These are phyloP conservation scores for Pseudomugil gertrudae DNA, from an alignment of 2,797 vertebrate species.

Conservation along the genomic window DNA sequence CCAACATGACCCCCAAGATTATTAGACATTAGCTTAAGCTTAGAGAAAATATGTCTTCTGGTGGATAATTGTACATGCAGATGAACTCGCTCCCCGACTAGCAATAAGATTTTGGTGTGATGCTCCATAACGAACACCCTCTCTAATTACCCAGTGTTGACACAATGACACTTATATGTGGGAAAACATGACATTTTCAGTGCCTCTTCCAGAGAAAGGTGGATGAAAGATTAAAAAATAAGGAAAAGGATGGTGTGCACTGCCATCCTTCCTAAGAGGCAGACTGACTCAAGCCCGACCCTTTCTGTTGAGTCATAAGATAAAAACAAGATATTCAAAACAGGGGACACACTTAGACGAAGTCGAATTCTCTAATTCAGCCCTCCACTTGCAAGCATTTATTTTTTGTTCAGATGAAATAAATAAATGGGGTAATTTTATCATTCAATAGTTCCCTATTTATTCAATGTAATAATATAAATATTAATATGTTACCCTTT, in stretches of 20 bases:
- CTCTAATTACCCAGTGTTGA: slow-evolving; percentile 45
- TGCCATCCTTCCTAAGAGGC: slow-evolving; percentile 57
- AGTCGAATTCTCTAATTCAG: slow-evolving; percentile 38
- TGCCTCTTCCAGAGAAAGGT: slow-evolving; percentile 37
- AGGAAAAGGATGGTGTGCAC: slow-evolving; percentile 26
- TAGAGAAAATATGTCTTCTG: slow-evolving; percentile 40
- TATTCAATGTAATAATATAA: not conserved
- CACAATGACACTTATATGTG: slow-evolving; percentile 41
- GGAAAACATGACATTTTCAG: slow-evolving; percentile 45
- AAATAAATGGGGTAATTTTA: not conserved
- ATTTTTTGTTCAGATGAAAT: slow-evolving; percentile 9
- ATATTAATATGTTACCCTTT: not conserved
- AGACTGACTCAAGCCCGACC: slow-evolving; percentile 62
- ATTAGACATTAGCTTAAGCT: slow-evolving; percentile 32
- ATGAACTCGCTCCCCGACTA: slow-evolving; percentile 12
- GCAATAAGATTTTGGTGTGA: slow-evolving; percentile 34
- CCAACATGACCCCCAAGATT: slow-evolving; percentile 45
- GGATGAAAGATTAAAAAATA: slow-evolving; percentile 25
- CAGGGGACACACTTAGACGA: slow-evolving; percentile 50
- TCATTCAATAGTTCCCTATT: not conserved
- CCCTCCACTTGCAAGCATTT: slow-evolving; percentile 1
- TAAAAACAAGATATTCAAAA: slow-evolving; percentile 64
- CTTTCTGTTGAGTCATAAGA: slow-evolving; percentile 68
- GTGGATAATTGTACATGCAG: slow-evolving; percentile 19
- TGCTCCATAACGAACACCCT: slow-evolving; percentile 38